A percentile compares a stretch with the other conserved stretches of the same genome.
Conservation (phyloP, 2,888 invertebrate species). For the Cheilosia impressa region DNA sequence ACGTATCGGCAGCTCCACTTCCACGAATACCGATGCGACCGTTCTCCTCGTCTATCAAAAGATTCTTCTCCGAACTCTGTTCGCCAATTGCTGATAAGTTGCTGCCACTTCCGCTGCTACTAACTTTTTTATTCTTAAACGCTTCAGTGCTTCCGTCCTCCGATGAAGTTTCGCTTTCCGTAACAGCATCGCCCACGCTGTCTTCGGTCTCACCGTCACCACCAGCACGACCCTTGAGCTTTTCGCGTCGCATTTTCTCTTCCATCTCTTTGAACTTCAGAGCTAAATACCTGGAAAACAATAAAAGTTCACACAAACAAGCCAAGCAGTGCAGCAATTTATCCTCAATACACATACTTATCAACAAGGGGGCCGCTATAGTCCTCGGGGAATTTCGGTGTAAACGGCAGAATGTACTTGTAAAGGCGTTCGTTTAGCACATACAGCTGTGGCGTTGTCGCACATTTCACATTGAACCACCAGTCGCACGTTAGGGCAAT, state of each 20-base stretch:
- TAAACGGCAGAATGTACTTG: constrained; percentile 93
- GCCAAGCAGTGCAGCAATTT: constrained; percentile 17
- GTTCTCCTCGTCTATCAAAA: constrained; percentile 82
- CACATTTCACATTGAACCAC: constrained; percentile 96
- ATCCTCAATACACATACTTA: constrained; percentile 85
- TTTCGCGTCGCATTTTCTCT: constrained; percentile 89
- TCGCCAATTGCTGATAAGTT: constrained; percentile 80
- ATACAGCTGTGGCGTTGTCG: constrained; percentile 92
- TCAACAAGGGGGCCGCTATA: constrained; percentile 95
- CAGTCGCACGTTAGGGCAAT: constrained; percentile 95
- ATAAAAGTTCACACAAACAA: constrained; percentile 49
- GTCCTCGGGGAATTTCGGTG: constrained; percentile 95
- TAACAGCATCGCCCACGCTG: constrained; percentile 77
- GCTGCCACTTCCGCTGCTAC: neutral
- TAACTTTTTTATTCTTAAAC: constrained; percentile 34
- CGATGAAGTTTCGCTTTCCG: constrained; percentile 63
- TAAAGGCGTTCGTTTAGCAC: constrained; percentile 94
- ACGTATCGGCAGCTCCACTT: constrained; percentile 76
- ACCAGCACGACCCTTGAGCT: constrained; percentile 85
- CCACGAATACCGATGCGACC: constrained; percentile 81
- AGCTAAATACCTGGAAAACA: constrained; percentile 88
- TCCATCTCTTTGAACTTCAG: constrained; percentile 95
- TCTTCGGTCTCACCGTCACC: constrained; percentile 80
- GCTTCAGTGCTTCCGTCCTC: constrained; percentile 60
- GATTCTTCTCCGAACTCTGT: constrained; percentile 82